These are phyloP conservation scores for Thamnaconus septentrionalis DNA, from an alignment of 2,113 vertebrate species.

Conservation along the genomic window DNA sequence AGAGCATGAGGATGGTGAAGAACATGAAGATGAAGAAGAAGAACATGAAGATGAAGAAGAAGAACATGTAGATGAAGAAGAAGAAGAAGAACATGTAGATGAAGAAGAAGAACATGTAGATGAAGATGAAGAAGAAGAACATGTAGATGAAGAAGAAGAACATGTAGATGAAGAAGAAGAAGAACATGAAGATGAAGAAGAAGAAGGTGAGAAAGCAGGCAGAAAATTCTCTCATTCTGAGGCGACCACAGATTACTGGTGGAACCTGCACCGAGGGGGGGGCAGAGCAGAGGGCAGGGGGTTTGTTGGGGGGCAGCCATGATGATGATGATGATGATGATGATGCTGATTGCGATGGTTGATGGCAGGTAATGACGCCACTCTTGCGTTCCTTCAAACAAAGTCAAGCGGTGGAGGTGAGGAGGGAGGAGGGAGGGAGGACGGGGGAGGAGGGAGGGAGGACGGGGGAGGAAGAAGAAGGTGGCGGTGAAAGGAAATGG, in stretches of 20 bases:
- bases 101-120: constrained; percentile 9
- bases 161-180: too few species aligned
- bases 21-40: too few species aligned
- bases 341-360: constrained; percentile 77
- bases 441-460: not conserved
- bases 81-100: constrained; percentile 17
- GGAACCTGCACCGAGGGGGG: constrained; percentile 90
- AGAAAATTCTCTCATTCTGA: constrained; percentile 89
- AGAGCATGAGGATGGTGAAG: too few species aligned
- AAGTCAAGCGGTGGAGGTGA: constrained; percentile 47
- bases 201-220: constrained; percentile 52
- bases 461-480: not conserved
- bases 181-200: constrained; percentile 17
- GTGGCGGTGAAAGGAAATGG: constrained; percentile 50
- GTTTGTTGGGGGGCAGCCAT: constrained; percentile 85
- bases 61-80: too few species aligned
- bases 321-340: constrained; percentile 76
- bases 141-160: too few species aligned
- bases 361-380: constrained; percentile 75
- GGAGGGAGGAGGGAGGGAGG: constrained; percentile 10
- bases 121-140: too few species aligned
- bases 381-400: constrained; percentile 11
- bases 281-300: constrained; percentile 84
- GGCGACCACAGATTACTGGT: constrained; percentile 97
- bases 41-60: too few species aligned